A percentile compares a stretch with the other conserved stretches of the same genome.
Evolutionary conservation across 2,113 vertebrate species (phyloP).

Genomic region (Riparia riparia): DNA sequence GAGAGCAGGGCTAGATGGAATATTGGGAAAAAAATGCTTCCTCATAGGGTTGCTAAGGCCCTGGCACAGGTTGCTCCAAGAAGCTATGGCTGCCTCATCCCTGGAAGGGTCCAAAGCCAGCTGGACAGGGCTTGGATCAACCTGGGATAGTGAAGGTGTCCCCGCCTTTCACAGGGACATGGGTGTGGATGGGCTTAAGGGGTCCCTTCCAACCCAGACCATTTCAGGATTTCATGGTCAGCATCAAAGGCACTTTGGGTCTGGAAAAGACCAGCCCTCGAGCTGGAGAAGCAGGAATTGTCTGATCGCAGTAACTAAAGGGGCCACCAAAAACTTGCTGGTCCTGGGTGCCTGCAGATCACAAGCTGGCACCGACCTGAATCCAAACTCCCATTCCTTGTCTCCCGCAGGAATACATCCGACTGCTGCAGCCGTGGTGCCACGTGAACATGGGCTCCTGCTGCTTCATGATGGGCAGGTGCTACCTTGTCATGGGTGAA

Average conservation of each 20-base stretch:
- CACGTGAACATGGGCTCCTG: slow-evolving; percentile 93
- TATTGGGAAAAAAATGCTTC: not conserved
- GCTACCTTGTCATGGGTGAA: slow-evolving; percentile 91
- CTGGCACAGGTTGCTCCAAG: not conserved
- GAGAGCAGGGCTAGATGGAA: not conserved
- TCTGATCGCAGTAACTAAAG: not conserved
- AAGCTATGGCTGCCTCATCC: not conserved
- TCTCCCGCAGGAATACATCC: slow-evolving; percentile 85
- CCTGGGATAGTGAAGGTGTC: not conserved
- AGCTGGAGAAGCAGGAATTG: not conserved
- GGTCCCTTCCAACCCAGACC: not conserved
- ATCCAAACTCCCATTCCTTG: not conserved
- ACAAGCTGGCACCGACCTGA: fast-evolving
- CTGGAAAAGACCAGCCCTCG: fast-evolving
- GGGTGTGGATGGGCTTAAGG: not conserved
- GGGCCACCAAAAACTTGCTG: not conserved
- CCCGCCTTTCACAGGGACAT: not conserved
- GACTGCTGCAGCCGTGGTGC: slow-evolving; percentile 90
- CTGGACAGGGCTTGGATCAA: not conserved
- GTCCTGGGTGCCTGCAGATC: not conserved
- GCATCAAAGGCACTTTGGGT: not conserved
- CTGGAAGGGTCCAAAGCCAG: not conserved
- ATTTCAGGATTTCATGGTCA: not conserved
- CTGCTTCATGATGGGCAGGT: slow-evolving; percentile 91
- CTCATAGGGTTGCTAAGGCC: not conserved